These are phyloP conservation scores for Seladonia tumulorum DNA, from an alignment of 2,888 invertebrate species.

Conservation along the genomic window DNA sequence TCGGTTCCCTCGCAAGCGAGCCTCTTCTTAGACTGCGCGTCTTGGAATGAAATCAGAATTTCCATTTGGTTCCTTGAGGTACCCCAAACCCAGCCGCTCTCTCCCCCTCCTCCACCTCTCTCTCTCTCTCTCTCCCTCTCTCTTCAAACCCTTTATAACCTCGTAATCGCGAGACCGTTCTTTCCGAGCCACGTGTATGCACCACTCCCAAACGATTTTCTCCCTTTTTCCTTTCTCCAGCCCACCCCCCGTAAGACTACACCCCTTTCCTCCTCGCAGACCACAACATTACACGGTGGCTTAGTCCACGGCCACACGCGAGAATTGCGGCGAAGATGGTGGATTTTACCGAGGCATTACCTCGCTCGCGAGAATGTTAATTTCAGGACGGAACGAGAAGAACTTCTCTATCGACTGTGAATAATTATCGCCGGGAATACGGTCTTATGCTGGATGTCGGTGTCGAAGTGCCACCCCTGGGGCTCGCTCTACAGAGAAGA, in stretches of 20 bases:
- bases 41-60: conserved; percentile 71
- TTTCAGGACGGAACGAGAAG: background rate
- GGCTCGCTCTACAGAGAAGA: background rate
- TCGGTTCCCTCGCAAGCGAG: conserved; percentile 9
- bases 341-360: background rate
- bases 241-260: conserved; percentile 19
- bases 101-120: no score
- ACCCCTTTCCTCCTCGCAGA: conserved; percentile 10
- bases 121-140: background rate
- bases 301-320: conserved; percentile 2
- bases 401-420: conserved; percentile 10
- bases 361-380: conserved; percentile 8
- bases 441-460: background rate
- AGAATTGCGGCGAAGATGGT: conserved; percentile 12
- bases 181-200: conserved; percentile 17
- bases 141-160: conserved; percentile 26
- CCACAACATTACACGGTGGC: conserved; percentile 27
- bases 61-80: conserved; percentile 66
- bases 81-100: conserved; percentile 3
- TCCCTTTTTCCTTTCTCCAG: background rate
- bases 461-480: conserved; percentile 6
- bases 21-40: conserved; percentile 38
- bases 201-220: conserved; percentile 16
- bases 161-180: conserved; percentile 49
- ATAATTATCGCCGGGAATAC: conserved; percentile 10